Evolutionary conservation across 2,888 invertebrate genomes (phyloP), one percentile per base, ranked within the genome.

Genomic region (Agrochola macilenta): DNA sequence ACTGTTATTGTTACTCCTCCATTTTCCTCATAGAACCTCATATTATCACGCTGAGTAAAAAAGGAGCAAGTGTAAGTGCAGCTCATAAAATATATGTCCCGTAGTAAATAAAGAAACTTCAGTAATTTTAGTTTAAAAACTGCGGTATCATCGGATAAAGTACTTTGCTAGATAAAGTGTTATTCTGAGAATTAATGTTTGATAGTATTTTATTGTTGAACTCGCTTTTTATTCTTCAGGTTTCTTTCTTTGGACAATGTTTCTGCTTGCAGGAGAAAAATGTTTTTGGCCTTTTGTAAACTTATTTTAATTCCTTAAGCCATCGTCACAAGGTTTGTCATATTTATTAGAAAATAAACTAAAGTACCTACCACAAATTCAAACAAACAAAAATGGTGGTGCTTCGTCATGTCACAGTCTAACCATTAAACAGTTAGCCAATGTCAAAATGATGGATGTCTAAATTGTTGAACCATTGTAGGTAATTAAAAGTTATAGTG

Each of bases 101-200:
- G 76, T 63, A 73, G 66, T 88, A 82, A 81, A 79, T 87, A 87
- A 73, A 66, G 72, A 79, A 81, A 85, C 63, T 87, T 70, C 74
- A 82, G 84, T 86, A 86, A 81, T 88, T 88, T 80, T 82, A 82
- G 79, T 87, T 87, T 76, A 52, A 81, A 70, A 88, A 88, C 60
- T 88, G 85, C 83, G 79, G 74, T 87, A 83, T 87, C 87, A 83
- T 79, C 68, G 46, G 79, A 73, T 83, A 66, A 81, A 81, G 69
- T 63, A 58, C 52, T 82, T 81, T 81, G n/a, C 60, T 85, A 64
- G 82, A 82, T 84, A 81, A 65, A 84, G 61, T 65, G 69, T 81
- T 82, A 66, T 81, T 84, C 75, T 61, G 43, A 60, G 68, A 58
- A 80, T 84, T 73, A 65, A 81, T 72, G 72, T 84, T 79, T 79